Conservation (phyloP, 1,140 invertebrate genomes). For the Magallana gigas region DNA sequence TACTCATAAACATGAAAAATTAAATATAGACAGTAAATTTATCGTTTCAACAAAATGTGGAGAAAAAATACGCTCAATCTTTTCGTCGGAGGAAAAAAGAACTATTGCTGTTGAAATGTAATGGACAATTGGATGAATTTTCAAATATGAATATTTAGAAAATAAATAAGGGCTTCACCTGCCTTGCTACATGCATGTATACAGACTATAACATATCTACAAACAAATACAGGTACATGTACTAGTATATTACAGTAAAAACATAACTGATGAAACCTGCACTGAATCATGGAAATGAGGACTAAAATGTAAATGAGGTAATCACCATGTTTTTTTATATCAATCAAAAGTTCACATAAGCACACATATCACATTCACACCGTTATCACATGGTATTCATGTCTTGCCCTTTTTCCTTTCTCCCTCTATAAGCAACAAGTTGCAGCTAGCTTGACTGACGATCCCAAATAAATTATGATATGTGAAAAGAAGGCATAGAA, state of each 20-base stretch:
- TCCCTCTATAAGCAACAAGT: not conserved
- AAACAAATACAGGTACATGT: too few species aligned
- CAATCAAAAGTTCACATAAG: not conserved
- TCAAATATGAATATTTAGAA: too few species aligned
- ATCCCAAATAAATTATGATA: not conserved
- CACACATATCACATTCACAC: not conserved
- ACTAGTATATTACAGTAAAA: too few species aligned
- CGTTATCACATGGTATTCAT: not conserved
- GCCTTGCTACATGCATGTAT: too few species aligned
- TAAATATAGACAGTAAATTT: not conserved
- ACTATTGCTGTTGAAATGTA: too few species aligned
- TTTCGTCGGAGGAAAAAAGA: too few species aligned
- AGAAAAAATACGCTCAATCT: not conserved
- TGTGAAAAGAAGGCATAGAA: slow-evolving; percentile 17
- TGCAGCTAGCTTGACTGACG: not conserved
- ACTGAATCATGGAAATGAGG: too few species aligned
- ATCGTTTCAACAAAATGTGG: not conserved
- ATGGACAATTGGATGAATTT: too few species aligned
- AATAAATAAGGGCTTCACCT: too few species aligned
- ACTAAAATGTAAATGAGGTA: not conserved
- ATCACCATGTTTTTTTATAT: not conserved
- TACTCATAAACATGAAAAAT: not conserved
- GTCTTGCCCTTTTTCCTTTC: not conserved
- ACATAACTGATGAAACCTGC: too few species aligned
- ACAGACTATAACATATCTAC: too few species aligned